phyloP scores from a whole-genome alignment of 2,113 vertebrate species.

The Catagonus wagneri region DNA sequence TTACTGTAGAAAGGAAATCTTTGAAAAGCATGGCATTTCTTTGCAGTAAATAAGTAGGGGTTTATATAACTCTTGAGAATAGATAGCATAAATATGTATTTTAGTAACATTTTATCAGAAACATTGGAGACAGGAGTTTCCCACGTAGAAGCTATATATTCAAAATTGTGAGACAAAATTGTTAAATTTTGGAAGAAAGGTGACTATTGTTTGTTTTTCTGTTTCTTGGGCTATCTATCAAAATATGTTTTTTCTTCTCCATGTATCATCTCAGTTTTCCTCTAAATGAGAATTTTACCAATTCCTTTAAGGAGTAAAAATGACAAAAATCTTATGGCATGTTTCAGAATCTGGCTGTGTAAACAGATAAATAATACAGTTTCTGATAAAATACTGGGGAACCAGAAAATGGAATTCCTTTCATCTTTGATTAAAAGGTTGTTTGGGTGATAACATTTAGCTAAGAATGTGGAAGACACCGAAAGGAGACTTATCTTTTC shows the following conservation, averaged over 20 bases:
- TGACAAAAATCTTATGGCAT: neutral
- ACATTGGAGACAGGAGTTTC: conserved; percentile 64
- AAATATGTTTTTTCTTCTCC: neutral
- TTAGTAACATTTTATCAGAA: conserved; percentile 73
- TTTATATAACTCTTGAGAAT: conserved; percentile 71
- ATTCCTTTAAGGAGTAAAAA: conserved; percentile 24
- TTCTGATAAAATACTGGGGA: neutral
- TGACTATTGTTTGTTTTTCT: conserved; percentile 68
- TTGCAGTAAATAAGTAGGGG: conserved; percentile 77
- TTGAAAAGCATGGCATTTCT: conserved; percentile 74
- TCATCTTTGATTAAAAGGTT: neutral
- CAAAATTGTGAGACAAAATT: conserved; percentile 74
- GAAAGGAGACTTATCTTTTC: neutral
- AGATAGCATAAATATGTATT: conserved; percentile 72
- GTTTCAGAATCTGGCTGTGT: conserved; percentile 35
- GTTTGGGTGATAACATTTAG: neutral
- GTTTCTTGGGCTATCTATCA: conserved; percentile 33
- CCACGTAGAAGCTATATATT: conserved; percentile 66
- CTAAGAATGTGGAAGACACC: neutral
- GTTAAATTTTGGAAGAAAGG: conserved; percentile 63
- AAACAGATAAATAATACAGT: neutral
- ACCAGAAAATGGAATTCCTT: neutral
- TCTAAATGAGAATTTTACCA: conserved; percentile 29
- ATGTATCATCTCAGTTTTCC: conserved; percentile 24
- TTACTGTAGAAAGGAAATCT: conserved; percentile 62